Base-by-base conservation (phyloP, 1,140 invertebrate species). In the Pogonomyrmex barbatus region DNA sequence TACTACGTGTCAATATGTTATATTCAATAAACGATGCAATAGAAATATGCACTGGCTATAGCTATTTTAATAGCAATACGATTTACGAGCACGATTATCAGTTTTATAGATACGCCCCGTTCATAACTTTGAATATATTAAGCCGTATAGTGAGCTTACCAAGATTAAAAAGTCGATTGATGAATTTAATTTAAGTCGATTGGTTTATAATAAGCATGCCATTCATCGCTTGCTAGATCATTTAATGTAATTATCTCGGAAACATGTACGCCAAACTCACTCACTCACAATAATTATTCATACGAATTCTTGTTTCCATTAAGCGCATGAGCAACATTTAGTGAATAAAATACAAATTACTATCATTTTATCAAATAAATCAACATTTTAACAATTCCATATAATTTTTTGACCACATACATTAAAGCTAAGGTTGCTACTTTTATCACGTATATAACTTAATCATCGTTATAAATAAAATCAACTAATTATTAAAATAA, bases 131-230 rank as follows among this genome's bases (percentile, higher is more conserved):
- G 14, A 62, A 33, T 70, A 83, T 82, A 60, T 82, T 42, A 82
- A 60, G 42, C 54, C 9, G 4, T 36, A 36, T 42, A 50, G n/a
- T 14, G 54, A 73, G 39, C 33, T 81, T 47, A 60, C 12, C 12
- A 75, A 83, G 56, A 83, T 39, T 83, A 75, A 83, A 83, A 83
- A 83, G 54, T 75, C 56, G 42, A 36, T 14, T 24, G 68, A 82
- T 60, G 30, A 73, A 82, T 83, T 73, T 73, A 60, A 83, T 75
- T 60, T 50, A n/a, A 30, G 36, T 73, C 54, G 30, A 82, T 75
- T 45, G 56, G 68, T 62, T 50, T 83, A 60, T 82, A 83, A 83
- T 42, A 71, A 75, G 68, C 17, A n/a, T 75, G 68, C n/a, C n/a
- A 83, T 83, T 83, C 42, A 83, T 60, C 10, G 36, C 5, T 60